Evolutionary conservation across 2,888 invertebrate species (phyloP).

Genomic region (Lobophora halterata): DNA sequence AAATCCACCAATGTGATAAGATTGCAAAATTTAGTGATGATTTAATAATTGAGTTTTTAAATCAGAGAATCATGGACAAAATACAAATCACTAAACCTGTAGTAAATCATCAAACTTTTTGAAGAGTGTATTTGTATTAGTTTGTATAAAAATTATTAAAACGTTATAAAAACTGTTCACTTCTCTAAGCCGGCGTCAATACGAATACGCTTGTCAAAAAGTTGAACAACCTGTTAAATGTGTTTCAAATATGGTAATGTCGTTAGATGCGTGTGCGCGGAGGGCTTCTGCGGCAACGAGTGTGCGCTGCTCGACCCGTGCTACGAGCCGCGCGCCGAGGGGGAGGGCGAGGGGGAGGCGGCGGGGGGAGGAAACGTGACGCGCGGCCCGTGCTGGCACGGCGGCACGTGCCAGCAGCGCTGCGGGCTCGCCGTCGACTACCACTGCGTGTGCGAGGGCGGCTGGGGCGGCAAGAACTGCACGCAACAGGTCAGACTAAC

Average conservation of each 20-base stretch:
- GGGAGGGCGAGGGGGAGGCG: constrained; percentile 22
- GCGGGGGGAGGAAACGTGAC: constrained; percentile 37
- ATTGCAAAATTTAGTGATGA: too few species aligned
- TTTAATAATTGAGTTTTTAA: too few species aligned
- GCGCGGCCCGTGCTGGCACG: constrained; percentile 84
- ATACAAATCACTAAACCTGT: too few species aligned
- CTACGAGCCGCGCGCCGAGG: constrained; percentile 38
- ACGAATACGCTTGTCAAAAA: too few species aligned
- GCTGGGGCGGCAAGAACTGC: constrained; percentile 89
- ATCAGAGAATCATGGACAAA: too few species aligned
- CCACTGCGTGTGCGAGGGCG: constrained; percentile 84
- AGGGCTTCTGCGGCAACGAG: constrained; percentile 85
- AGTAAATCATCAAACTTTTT: too few species aligned
- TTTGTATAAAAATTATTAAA: too few species aligned
- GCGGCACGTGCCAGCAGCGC: constrained; percentile 85
- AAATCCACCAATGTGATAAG: too few species aligned
- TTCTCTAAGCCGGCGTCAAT: too few species aligned
- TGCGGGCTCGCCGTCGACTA: constrained; percentile 84
- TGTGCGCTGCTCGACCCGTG: constrained; percentile 90
- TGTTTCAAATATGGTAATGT: neutral
- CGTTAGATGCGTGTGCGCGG: constrained; percentile 80
- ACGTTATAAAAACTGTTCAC: too few species aligned
- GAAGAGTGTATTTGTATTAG: too few species aligned
- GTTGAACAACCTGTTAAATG: too few species aligned
- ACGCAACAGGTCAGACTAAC: constrained; percentile 86